phyloP scores from a whole-genome alignment of 2,113 vertebrate genomes.

The Carlito syrichta region DNA sequence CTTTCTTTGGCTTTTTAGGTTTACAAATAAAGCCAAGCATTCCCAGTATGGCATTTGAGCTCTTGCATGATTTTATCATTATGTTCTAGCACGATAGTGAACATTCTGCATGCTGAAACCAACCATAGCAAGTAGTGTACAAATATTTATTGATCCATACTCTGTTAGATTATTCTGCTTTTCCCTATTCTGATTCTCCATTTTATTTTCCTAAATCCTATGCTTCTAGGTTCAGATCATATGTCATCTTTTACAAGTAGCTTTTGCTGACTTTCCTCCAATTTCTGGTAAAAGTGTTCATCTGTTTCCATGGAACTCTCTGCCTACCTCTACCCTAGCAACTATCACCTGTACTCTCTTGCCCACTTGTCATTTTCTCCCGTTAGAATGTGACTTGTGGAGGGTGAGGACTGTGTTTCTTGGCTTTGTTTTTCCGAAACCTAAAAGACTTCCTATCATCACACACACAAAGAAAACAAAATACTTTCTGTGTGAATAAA shows the following conservation, averaged over 20 bases:
- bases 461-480: neutral
- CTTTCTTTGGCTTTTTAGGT: neutral
- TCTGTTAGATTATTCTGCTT: neutral
- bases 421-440: neutral
- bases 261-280: neutral
- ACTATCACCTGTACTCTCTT: neutral
- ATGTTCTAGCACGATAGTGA: neutral
- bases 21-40: neutral
- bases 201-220: neutral
- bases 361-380: neutral
- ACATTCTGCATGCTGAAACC: neutral
- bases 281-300: neutral
- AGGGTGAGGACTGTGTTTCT: neutral
- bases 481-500: neutral
- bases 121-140: neutral
- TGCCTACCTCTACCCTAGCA: neutral
- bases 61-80: neutral
- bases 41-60: neutral
- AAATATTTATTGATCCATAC: rapidly evolving
- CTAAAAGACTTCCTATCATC: neutral
- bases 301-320: neutral
- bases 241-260: neutral
- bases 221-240: no score
- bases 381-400: neutral
- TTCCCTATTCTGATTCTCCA: neutral